phyloP scores from a whole-genome alignment of 2,888 invertebrate species.

The Papilio protenor region DNA sequence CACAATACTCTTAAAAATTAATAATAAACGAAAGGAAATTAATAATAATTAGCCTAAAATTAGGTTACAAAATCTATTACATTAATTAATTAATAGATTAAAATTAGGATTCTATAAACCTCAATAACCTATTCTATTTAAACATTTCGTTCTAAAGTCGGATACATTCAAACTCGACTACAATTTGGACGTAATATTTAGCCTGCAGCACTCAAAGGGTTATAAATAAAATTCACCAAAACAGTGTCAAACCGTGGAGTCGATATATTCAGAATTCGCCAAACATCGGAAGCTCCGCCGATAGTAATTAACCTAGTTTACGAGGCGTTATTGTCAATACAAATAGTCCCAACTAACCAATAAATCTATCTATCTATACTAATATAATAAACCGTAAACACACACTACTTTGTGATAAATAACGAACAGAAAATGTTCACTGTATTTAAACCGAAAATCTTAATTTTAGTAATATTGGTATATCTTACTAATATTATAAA shows the following conservation, averaged over 20 bases:
- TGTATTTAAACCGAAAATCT: too few relatives aligned
- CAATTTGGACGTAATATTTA: neutral
- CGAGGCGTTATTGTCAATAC: conserved; percentile 2
- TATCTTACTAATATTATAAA: too few relatives aligned
- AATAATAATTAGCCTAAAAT: too few relatives aligned
- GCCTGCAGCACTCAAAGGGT: neutral
- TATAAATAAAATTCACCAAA: neutral
- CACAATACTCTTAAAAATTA: too few relatives aligned
- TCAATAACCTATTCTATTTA: neutral
- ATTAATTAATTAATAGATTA: neutral
- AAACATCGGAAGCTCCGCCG: neutral
- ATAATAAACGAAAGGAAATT: too few relatives aligned
- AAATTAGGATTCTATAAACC: neutral
- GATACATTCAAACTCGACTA: neutral
- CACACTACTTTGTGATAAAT: too few relatives aligned
- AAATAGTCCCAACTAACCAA: conserved; percentile 14
- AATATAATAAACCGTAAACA: too few relatives aligned
- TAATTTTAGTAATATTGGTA: too few relatives aligned
- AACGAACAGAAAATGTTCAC: too few relatives aligned
- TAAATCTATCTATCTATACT: neutral
- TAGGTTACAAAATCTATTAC: too few relatives aligned
- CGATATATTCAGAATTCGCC: conserved; percentile 5
- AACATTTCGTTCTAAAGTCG: neutral
- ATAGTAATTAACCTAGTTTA: conserved; percentile 25
- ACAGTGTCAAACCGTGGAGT: neutral